These are phyloP conservation scores for Orussus abietinus DNA, from an alignment of 1,140 invertebrate genomes.

Conservation along the genomic window DNA sequence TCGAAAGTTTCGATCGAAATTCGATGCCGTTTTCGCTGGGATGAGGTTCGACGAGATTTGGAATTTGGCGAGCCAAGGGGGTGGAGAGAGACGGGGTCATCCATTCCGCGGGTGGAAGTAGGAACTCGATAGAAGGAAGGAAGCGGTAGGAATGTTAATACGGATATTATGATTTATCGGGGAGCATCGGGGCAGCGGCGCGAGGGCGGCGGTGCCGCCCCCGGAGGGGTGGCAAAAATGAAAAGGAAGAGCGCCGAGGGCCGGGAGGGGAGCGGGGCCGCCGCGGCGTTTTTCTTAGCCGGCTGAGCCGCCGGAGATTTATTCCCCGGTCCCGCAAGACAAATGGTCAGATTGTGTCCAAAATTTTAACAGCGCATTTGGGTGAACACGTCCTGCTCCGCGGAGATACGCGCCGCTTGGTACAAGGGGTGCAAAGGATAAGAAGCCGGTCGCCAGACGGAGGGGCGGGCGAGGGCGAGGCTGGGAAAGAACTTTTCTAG, in stretches of 20 bases:
- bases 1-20: too few relatives aligned
- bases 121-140: conserved; percentile 33
- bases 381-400: conserved; percentile 43
- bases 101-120: conserved; percentile 30
- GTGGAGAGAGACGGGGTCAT: neutral
- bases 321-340: conserved; percentile 52
- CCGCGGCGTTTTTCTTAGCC: conserved; percentile 53
- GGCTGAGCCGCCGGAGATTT: conserved; percentile 54
- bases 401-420: conserved; percentile 31
- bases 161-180: conserved; percentile 53
- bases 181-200: conserved; percentile 34
- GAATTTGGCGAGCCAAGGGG: too few relatives aligned
- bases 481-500: conserved; percentile 50
- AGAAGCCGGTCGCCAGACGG: too few relatives aligned
- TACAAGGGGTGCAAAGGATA: conserved; percentile 35
- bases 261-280: conserved; percentile 31
- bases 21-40: too few relatives aligned
- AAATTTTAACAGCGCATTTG: conserved; percentile 58
- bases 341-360: conserved; percentile 56
- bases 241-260: conserved; percentile 13
- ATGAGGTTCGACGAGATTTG: too few relatives aligned
- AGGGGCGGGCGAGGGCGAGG: conserved; percentile 17
- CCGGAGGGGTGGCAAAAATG: neutral
- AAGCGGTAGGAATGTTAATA: conserved; percentile 53
- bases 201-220: neutral